phyloP scores from a whole-genome alignment of 2,113 vertebrate genomes.

The Dunckerocampus dactyliophorus region DNA sequence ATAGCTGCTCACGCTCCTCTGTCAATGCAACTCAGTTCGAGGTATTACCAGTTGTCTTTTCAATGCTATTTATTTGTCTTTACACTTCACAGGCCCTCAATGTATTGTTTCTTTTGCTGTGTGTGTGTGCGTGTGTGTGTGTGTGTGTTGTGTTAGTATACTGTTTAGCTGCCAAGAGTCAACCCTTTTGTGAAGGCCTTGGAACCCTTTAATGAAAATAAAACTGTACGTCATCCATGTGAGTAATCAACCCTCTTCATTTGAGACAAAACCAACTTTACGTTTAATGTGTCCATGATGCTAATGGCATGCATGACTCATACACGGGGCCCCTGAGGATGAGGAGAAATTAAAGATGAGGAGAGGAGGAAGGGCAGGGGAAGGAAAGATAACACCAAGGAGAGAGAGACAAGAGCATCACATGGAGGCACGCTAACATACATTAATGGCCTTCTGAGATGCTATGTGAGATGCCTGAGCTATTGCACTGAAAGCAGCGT shows the following conservation, averaged over 20 bases:
- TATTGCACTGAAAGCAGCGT: constrained; percentile 19
- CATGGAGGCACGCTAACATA: not conserved
- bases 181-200: constrained; percentile 72
- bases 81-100: constrained; percentile 58
- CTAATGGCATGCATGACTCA: constrained; percentile 64
- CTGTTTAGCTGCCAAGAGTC: constrained; percentile 62
- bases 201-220: constrained; percentile 73
- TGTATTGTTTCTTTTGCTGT: constrained; percentile 55
- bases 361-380: constrained; percentile 13
- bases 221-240: constrained; percentile 53
- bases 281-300: constrained; percentile 18
- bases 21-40: constrained; percentile 47
- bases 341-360: constrained; percentile 54
- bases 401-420: constrained; percentile 18
- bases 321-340: constrained; percentile 38
- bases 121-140: not conserved
- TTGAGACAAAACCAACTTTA: not conserved
- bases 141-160: constrained; percentile 55
- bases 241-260: not conserved
- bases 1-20: constrained; percentile 47
- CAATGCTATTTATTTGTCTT: constrained; percentile 66
- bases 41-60: constrained; percentile 43
- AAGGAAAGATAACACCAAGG: constrained; percentile 41
- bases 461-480: constrained; percentile 23
- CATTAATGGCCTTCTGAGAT: constrained; percentile 27